Evolutionary conservation across 2,113 vertebrate genomes (phyloP), one percentile per base, ranked within the genome.

Genomic region (Indicator indicator): DNA sequence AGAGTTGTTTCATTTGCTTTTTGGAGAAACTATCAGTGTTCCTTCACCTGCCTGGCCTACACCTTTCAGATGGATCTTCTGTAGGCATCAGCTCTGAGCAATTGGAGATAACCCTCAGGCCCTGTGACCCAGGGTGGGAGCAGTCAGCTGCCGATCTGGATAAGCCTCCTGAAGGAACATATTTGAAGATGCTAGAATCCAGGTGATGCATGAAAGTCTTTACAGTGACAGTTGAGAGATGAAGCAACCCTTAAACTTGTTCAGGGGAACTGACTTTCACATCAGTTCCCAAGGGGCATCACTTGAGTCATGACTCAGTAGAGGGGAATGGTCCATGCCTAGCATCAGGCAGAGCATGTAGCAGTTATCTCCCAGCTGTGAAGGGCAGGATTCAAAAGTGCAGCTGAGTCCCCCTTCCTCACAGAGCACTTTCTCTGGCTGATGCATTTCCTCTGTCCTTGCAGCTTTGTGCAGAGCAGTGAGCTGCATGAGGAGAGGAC

Each of bases 171-270:
- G 72, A 79, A 20, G 70, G 71, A 92, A 79, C 38, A 0, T 62
- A 77, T 74, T 55, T 93, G 63, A 44, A 74, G 46, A 93, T 94
- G 62, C 62, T 91, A 72, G 72, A 82, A 83, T 73, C 82, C 95
- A 98, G 97, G 97, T 97, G 95, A 92, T 80, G 83, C 84, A 84
- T 86, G 64, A 58, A 56, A 40, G 32, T 65, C 79, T 50, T 84
- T 79, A 73, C 46, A 73, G 56, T 20, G 33, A 54, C 16, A 68
- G 36, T 80, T 92, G 24, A 80, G 36, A 70, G 67, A 44, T 26
- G 27, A 86, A 70, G 9, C 33, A 73, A 32, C 38, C 16, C 77
- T 77, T 85, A 70, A 82, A 62, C 1, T 5, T 81, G 9, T 38
- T 70, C 19, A 16, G 2, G 8, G 8, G 78, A 77, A 64, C 32